A percentile compares a stretch with the other conserved stretches of the same genome.
Evolutionary conservation across 2,888 invertebrate species (phyloP).

Genomic region (Calliopum simillimum): DNA sequence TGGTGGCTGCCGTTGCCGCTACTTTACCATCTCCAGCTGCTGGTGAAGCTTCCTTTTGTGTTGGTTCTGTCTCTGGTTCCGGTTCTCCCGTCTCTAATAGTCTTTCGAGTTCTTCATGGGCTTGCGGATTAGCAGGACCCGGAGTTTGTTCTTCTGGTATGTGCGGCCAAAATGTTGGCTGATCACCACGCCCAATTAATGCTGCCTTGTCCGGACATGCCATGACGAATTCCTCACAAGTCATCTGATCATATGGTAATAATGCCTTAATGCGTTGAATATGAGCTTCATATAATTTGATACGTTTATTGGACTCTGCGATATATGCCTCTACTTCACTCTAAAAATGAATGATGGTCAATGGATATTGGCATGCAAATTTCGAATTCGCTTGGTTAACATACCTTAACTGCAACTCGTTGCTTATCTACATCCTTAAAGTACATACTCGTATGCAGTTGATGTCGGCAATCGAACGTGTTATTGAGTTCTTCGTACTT

Average conservation of each 20-base stretch:
- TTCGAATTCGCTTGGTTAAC: no score
- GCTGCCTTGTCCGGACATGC: conserved; percentile 79
- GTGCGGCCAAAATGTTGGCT: conserved; percentile 89
- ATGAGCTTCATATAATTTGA: conserved; percentile 70
- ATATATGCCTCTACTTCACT: conserved; percentile 50
- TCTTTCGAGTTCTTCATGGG: neutral
- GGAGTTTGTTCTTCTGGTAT: conserved; percentile 73
- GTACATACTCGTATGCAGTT: conserved; percentile 56
- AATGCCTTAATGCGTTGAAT: conserved; percentile 73
- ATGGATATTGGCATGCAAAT: no score
- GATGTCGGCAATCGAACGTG: conserved; percentile 47
- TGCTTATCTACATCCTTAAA: conserved; percentile 72
- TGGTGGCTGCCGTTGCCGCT: no score
- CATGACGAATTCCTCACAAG: conserved; percentile 77
- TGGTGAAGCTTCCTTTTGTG: no score
- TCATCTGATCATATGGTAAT: conserved; percentile 85
- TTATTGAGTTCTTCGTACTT: conserved; percentile 71
- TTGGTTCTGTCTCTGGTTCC: no score
- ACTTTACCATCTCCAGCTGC: no score
- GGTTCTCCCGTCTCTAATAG: no score
- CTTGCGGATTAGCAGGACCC: conserved; percentile 39
- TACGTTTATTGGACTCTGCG: conserved; percentile 52
- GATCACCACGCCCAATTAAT: conserved; percentile 75
- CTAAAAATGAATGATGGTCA: neutral
- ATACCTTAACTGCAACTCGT: conserved; percentile 71